These are phyloP conservation scores for Petrosia ficiformis DNA, from an alignment of 37 sponge, comb jelly and placozoan species.

Conservation along the genomic window DNA sequence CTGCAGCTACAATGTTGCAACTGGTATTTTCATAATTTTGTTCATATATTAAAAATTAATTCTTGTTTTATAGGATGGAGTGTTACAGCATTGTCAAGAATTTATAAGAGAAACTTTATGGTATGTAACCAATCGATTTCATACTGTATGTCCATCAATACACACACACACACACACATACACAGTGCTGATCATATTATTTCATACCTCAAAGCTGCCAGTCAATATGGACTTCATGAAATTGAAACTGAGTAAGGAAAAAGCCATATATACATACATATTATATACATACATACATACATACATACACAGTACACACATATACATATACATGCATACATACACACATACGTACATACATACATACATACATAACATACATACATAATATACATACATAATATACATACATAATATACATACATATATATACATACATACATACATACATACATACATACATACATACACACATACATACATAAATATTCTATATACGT, in stretches of 20 bases:
- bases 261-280: no score
- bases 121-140: conserved; percentile 35
- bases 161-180: neutral
- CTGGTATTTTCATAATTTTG: conserved; percentile 55
- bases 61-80: conserved; percentile 62
- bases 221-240: conserved; percentile 47
- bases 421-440: no score
- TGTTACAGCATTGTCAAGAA: conserved; percentile 61
- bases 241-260: conserved; percentile 57
- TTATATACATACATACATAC: no score
- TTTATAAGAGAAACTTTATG: conserved; percentile 66
- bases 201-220: conserved; percentile 38
- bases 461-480: no score
- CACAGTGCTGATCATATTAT: conserved; percentile 39
- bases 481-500: no score
- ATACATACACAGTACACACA: no score
- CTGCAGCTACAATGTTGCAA: conserved; percentile 82
- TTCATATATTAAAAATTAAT: conserved; percentile 12
- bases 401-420: no score
- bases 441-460: no score
- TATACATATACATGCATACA: no score
- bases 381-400: no score
- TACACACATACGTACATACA: no score
- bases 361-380: no score
- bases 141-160: conserved; percentile 1